phyloP scores from a whole-genome alignment of 2,888 invertebrate genomes.

The Drosophila pullipes region DNA sequence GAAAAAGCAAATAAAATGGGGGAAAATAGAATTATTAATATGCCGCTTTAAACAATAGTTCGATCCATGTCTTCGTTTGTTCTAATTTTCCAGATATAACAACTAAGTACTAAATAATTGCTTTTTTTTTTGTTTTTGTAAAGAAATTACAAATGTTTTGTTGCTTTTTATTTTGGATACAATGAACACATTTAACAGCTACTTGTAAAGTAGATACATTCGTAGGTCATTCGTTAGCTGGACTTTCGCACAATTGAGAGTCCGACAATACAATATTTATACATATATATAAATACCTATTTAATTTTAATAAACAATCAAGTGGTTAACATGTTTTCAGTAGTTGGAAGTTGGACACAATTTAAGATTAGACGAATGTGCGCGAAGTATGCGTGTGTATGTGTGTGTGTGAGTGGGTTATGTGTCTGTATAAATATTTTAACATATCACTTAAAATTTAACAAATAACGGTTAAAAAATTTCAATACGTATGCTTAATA shows the following conservation, averaged over 20 bases:
- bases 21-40: background rate
- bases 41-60: background rate
- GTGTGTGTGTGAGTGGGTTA: conserved; percentile 6
- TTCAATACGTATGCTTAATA: conserved; percentile 30
- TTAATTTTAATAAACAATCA: conserved; percentile 20
- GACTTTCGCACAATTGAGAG: conserved; percentile 31
- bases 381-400: conserved; percentile 35
- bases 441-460: conserved; percentile 61
- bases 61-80: background rate
- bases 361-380: conserved; percentile 37
- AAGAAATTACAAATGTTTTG: conserved; percentile 68
- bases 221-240: conserved; percentile 46
- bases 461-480: conserved; percentile 60
- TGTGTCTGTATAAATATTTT: conserved; percentile 55
- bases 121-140: conserved; percentile 34
- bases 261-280: conserved; percentile 12
- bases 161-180: conserved; percentile 35
- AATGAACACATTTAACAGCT: conserved; percentile 66
- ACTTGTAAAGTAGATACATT: conserved; percentile 63
- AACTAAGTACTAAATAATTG: too few species aligned
- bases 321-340: conserved; percentile 22
- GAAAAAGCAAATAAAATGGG: background rate
- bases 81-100: background rate
- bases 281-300: conserved; percentile 10
- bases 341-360: conserved; percentile 19